A percentile compares a stretch with the other conserved stretches of the same genome.
Evolutionary conservation across 2,797 vertebrate genomes (phyloP).

Genomic region (Myotis vivesi): DNA sequence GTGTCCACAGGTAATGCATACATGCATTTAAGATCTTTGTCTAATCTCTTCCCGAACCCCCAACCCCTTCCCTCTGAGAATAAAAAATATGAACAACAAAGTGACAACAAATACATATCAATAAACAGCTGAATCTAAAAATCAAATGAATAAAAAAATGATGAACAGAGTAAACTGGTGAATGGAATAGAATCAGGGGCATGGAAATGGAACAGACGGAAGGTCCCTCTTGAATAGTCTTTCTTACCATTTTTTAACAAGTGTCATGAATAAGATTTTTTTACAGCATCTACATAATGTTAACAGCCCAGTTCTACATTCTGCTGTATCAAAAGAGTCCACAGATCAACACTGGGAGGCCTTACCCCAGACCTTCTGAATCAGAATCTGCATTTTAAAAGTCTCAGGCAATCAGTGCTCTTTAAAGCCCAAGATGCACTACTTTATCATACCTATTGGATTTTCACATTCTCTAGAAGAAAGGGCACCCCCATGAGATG

Average conservation of each 20-base stretch:
- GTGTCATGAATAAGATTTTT: background rate
- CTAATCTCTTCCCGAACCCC: no score
- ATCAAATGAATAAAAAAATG: no score
- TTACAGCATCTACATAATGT: background rate
- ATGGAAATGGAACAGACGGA: no score
- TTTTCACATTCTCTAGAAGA: constrained; percentile 16
- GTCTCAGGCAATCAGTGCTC: background rate
- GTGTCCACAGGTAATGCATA: no score
- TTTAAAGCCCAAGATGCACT: background rate
- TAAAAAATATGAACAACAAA: no score
- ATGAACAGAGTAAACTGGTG: no score
- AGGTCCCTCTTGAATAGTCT: background rate
- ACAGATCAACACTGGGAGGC: background rate
- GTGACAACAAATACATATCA: no score
- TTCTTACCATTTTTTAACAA: background rate
- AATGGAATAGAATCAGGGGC: no score
- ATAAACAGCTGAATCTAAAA: no score
- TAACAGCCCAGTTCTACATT: background rate
- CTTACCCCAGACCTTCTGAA: background rate
- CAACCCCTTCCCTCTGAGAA: no score
- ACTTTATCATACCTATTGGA: background rate
- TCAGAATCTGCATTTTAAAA: background rate
- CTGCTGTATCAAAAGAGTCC: background rate
- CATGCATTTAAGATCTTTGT: no score
- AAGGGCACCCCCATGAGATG: background rate